Evolutionary conservation across 2,888 invertebrate species (phyloP), one percentile per base, ranked within the genome.

Genomic region (Loripinus fragilis): DNA sequence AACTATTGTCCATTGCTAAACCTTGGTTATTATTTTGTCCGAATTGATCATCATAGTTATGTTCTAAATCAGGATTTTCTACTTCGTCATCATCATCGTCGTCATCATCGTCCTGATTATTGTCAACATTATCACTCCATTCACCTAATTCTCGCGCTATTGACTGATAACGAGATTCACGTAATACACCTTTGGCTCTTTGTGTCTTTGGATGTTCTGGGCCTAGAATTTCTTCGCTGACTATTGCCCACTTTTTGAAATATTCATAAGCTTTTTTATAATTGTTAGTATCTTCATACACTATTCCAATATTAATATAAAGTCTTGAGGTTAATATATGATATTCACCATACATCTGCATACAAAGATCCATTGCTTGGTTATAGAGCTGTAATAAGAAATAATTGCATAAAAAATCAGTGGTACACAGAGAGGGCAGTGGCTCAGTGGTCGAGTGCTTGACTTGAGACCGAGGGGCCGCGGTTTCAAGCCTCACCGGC

Each of bases 231-330:
- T 91, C 90, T 82, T 93, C 92, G 77, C 91, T 92, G 35, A 92
- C 91, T 23, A 88, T 76, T 0, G 92, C 92, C 92, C 92, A 93
- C 71, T 91, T 91, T 79, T 90, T 90, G 88, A 93, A 93, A 80
- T 90, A 93, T 76, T 91, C 90, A 74, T 91, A 93, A 15, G 93
- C 92, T 72, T 92, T 92, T 76, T 90, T 90, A 80, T 89, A 93
- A 87, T 93, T 89, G 75, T 89, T 90, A 76, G 91, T 93, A 83
- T 93, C 93, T 74, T 93, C 93, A 65, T 92, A 92, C 15, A 92
- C 91, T 48, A 93, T 93, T 52, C 92, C 93, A 65, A 93, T 93
- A 82, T 93, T 93, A 81, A 93, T 93, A 86, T 93, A 93, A 38
- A 93, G 89, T 70, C 93, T 85, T 23, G 92, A 91, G 35, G 91